A percentile compares a stretch with the other conserved stretches of the same genome.
Conservation (phyloP, 2,113 vertebrate species). For the Macquaria ambigua region DNA sequence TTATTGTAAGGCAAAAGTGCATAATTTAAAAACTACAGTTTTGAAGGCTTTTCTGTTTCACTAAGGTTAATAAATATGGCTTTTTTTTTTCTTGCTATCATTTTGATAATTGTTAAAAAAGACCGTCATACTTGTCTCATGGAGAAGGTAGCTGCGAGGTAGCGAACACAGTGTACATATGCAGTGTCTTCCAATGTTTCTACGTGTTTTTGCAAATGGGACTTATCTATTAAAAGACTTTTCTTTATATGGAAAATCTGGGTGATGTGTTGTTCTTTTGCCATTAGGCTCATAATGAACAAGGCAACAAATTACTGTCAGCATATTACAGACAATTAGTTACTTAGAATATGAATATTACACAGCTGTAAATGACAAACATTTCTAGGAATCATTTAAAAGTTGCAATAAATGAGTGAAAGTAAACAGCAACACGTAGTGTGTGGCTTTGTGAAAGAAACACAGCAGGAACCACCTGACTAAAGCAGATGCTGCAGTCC, state of each 20-base stretch:
- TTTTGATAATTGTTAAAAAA: constrained; percentile 70
- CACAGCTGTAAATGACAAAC: neutral
- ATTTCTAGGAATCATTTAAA: neutral
- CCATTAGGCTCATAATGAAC: neutral
- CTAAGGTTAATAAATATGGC: constrained; percentile 64
- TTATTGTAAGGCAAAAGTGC: constrained; percentile 83
- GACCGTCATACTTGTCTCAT: constrained; percentile 61
- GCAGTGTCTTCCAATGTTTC: constrained; percentile 82
- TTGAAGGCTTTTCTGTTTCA: constrained; percentile 79
- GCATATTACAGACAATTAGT: neutral
- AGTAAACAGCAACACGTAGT: neutral
- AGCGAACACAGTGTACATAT: constrained; percentile 77
- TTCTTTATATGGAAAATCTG: constrained; percentile 70
- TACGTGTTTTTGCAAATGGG: constrained; percentile 81
- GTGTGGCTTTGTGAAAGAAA: neutral
- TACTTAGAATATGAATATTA: neutral
- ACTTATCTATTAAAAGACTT: constrained; percentile 81
- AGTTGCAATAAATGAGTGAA: neutral
- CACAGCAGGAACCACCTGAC: too few species aligned
- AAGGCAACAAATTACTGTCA: neutral
- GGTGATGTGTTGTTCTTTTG: constrained; percentile 34
- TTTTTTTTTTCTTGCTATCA: constrained; percentile 63
- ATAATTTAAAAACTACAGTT: constrained; percentile 79
- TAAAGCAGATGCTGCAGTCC: too few species aligned
- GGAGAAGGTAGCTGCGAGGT: constrained; percentile 80